Evolutionary conservation across 2,888 invertebrate genomes (phyloP).

Genomic region (Drosophila setosimentum): DNA sequence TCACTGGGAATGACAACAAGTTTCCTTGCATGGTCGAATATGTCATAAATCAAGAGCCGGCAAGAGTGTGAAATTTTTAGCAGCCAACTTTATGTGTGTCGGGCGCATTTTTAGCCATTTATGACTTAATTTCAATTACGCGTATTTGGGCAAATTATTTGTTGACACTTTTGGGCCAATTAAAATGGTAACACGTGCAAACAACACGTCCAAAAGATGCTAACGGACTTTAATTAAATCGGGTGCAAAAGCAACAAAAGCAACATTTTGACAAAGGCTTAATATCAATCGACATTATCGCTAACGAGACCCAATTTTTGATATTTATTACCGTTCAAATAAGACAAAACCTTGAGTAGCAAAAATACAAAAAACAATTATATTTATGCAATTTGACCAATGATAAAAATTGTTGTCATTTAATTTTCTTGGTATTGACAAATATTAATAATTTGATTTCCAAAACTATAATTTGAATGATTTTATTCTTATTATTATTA

Average conservation of each 20-base stretch:
- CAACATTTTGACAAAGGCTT: not conserved
- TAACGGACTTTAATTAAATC: conserved; percentile 27
- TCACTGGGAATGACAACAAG: conserved; percentile 61
- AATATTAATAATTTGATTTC: not conserved
- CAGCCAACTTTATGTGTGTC: conserved; percentile 55
- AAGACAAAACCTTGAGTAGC: not conserved
- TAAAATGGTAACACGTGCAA: conserved; percentile 79
- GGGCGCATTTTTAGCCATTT: conserved; percentile 75
- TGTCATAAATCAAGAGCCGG: conserved; percentile 75
- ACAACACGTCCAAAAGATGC: conserved; percentile 32
- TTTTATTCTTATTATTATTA: not conserved
- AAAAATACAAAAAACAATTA: not conserved
- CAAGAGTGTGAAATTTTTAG: conserved; percentile 75
- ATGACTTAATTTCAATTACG: conserved; percentile 80
- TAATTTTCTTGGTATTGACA: not conserved
- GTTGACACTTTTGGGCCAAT: conserved; percentile 73
- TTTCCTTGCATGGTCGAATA: conserved; percentile 61
- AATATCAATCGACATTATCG: not conserved
- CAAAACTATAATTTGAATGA: not conserved
- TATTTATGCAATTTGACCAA: not conserved
- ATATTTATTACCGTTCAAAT: not conserved
- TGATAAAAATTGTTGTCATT: not conserved
- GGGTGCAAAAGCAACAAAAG: not conserved
- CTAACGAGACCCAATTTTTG: not conserved
- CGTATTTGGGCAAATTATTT: conserved; percentile 79